Conservation (phyloP, 92 coral and sea anemone genomes). For the Epizoanthus fatuus region DNA sequence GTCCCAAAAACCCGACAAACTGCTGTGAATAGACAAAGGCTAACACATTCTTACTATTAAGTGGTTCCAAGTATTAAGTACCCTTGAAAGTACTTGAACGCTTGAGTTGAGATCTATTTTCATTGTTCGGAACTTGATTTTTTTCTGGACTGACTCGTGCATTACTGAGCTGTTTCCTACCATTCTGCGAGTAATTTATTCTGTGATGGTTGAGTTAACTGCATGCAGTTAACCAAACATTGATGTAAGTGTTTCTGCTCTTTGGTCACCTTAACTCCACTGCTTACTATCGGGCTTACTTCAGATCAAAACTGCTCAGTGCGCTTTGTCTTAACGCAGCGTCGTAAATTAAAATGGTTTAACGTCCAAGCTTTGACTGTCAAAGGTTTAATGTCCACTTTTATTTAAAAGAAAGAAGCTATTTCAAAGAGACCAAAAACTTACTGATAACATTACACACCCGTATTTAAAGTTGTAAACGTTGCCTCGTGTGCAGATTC, state of each 20-base stretch:
- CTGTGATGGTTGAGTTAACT: neutral
- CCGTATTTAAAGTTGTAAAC: neutral
- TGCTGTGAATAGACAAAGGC: constrained; percentile 4
- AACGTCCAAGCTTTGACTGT: neutral
- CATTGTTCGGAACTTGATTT: too few species aligned
- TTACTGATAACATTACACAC: neutral
- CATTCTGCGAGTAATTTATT: neutral
- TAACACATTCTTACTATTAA: neutral
- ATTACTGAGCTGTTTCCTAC: too few species aligned
- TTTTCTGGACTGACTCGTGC: too few species aligned
- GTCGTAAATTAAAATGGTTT: constrained; percentile 12
- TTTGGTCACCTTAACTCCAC: neutral
- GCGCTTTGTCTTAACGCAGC: constrained; percentile 15
- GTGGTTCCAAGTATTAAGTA: neutral
- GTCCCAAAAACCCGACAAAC: too few species aligned
- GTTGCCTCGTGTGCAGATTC: neutral
- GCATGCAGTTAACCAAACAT: neutral
- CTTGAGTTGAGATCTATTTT: neutral
- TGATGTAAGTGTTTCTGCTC: neutral
- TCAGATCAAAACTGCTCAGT: constrained; percentile 1
- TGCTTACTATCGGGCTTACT: neutral
- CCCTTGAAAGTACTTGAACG: constrained; percentile 23
- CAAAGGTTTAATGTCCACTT: neutral
- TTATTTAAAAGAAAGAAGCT: neutral
- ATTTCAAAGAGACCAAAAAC: neutral